Evolutionary conservation across 2,888 invertebrate genomes (phyloP).

Genomic region (Argyra leucocephala): DNA sequence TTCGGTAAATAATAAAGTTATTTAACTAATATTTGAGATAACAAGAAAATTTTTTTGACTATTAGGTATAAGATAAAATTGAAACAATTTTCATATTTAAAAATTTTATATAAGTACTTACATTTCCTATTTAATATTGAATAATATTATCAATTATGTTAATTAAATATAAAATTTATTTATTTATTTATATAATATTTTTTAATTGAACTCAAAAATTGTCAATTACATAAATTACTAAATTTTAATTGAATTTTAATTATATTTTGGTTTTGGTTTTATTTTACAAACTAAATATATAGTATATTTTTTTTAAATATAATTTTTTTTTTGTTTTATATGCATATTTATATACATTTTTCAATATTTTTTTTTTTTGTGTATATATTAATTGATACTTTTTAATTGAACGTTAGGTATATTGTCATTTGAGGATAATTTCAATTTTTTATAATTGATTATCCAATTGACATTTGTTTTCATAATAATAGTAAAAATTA

Average conservation of each 20-base stretch:
- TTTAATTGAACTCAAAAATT: neutral
- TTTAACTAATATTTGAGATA: too few species aligned
- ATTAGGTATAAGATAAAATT: too few species aligned
- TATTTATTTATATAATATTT: too few species aligned
- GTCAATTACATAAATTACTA: neutral
- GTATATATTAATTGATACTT: conserved; percentile 22
- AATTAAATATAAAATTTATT: too few species aligned
- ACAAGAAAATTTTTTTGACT: too few species aligned
- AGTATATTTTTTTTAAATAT: neutral
- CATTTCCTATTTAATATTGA: too few species aligned
- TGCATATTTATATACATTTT: neutral
- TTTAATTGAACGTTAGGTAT: conserved; percentile 21
- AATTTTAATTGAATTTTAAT: neutral
- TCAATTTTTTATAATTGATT: neutral
- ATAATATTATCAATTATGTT: too few species aligned
- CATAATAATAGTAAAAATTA: conserved; percentile 15
- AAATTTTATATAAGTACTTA: too few species aligned
- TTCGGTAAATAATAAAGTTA: too few species aligned
- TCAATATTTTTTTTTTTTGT: neutral
- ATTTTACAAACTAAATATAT: neutral
- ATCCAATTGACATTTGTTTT: conserved; percentile 13
- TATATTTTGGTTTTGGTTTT: neutral
- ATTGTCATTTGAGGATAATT: neutral
- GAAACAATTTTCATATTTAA: too few species aligned
- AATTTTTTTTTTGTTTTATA: neutral